phyloP scores from a whole-genome alignment of 2,888 invertebrate species.

The Mycalesis mineus region DNA sequence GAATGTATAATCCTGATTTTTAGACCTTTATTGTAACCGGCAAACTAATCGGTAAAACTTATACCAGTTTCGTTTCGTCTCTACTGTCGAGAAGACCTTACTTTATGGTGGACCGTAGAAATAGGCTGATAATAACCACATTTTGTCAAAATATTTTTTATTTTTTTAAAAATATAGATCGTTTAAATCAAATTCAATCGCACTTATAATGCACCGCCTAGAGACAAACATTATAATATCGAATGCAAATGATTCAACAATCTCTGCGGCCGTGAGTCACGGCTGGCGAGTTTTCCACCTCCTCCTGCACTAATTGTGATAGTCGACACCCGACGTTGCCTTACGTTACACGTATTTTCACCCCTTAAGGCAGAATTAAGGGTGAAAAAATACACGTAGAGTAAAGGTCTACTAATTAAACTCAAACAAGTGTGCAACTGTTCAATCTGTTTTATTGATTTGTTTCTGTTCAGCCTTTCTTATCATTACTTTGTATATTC shows the following conservation, averaged over 20 bases:
- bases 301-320: conserved; percentile 26
- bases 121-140: not conserved
- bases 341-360: conserved; percentile 17
- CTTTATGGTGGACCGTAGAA: no score
- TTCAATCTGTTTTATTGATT: no score
- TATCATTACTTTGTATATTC: no score
- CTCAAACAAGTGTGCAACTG: no score
- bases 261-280: conserved; percentile 25
- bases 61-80: no score
- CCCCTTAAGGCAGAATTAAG: not conserved
- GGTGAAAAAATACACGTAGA: not conserved
- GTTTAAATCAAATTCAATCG: not conserved
- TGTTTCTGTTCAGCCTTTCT: no score
- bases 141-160: not conserved
- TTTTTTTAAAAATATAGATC: not conserved
- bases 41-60: no score
- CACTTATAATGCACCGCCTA: not conserved
- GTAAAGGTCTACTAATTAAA: not conserved
- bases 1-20: no score
- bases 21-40: no score
- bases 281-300: conserved; percentile 14
- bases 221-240: conserved; percentile 7
- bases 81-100: no score
- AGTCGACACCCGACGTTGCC: conserved; percentile 17
- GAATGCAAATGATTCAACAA: conserved; percentile 20